These are phyloP conservation scores for Drosophila buzzatii DNA, from an alignment of 2,888 invertebrate genomes.

Conservation along the genomic window DNA sequence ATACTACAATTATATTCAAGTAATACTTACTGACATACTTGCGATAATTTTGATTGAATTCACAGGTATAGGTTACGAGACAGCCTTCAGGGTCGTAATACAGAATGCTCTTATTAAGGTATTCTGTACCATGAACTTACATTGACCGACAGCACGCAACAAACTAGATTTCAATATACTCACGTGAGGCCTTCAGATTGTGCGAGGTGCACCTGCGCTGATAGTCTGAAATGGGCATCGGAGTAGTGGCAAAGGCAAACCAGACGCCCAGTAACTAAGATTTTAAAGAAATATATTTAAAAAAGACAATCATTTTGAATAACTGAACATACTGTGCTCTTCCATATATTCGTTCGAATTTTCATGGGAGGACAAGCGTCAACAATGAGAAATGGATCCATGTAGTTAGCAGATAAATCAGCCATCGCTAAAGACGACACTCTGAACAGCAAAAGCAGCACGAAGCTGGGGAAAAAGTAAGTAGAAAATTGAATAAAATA, in stretches of 20 bases:
- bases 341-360: constrained; percentile 18
- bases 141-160: not conserved
- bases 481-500: not conserved
- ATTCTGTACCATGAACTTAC: constrained; percentile 11
- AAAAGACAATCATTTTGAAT: too few species aligned
- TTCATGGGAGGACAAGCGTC: constrained; percentile 29
- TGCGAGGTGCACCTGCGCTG: constrained; percentile 49
- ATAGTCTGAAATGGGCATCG: constrained; percentile 22
- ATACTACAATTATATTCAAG: too few species aligned
- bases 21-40: constrained; percentile 25
- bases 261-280: constrained; percentile 57
- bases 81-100: constrained; percentile 34
- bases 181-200: constrained; percentile 46
- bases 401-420: not conserved
- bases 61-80: constrained; percentile 52
- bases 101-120: constrained; percentile 46
- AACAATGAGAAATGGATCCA: not conserved
- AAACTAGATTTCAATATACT: constrained; percentile 26
- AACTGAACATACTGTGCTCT: constrained; percentile 19
- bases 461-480: not conserved
- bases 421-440: not conserved
- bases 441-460: not conserved
- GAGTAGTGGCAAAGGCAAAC: constrained; percentile 61
- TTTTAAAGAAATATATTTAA: too few species aligned
- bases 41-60: fast-evolving